Conservation (phyloP, 2,113 vertebrate species). For the Raja brachyura region DNA sequence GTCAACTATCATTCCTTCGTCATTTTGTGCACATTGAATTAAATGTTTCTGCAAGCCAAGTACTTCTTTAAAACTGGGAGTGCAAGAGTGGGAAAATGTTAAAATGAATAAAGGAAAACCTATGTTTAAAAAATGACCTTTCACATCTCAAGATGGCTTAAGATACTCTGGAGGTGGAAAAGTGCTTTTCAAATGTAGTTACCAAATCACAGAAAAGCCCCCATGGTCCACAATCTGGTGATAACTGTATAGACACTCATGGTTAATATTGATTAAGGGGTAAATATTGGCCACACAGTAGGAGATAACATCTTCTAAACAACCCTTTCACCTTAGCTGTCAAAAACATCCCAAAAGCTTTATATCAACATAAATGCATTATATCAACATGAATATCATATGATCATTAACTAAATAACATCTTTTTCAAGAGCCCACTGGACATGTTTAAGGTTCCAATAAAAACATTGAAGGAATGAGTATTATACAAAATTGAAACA, state of each 20-base stretch:
- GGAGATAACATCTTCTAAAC: background rate
- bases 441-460: background rate
- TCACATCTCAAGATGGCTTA: too few species aligned
- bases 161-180: too few species aligned
- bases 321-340: background rate
- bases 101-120: too few species aligned
- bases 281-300: too few species aligned
- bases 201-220: too few species aligned
- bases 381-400: background rate
- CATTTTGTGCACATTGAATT: background rate
- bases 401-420: background rate
- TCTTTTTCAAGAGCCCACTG: background rate
- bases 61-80: background rate
- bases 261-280: too few species aligned
- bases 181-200: too few species aligned
- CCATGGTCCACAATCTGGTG: too few species aligned
- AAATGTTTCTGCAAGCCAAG: background rate
- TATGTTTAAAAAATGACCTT: too few species aligned
- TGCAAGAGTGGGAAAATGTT: background rate
- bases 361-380: background rate
- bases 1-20: background rate
- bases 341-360: background rate
- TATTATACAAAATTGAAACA: background rate
- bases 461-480: background rate
- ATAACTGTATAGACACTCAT: too few species aligned